Percentiles rank a stretch among this genome's conserved stretches.
These are phyloP conservation scores for Spilogale gracilis DNA, from an alignment of 2,113 vertebrate genomes.

Conservation along the genomic window DNA sequence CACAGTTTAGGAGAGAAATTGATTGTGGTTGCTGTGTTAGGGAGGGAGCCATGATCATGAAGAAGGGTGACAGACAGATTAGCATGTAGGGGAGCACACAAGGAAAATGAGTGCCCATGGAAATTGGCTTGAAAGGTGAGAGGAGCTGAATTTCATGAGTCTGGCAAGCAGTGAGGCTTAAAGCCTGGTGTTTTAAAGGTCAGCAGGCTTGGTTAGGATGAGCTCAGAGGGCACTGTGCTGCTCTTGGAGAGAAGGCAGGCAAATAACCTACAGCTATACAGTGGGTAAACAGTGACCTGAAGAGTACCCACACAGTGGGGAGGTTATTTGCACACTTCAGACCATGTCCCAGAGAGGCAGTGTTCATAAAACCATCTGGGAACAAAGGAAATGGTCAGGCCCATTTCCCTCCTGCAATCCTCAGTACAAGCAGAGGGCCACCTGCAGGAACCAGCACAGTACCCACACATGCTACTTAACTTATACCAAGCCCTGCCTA, in stretches of 20 bases:
- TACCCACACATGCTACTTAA: background rate
- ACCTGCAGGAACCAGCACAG: background rate
- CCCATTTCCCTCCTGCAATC: background rate
- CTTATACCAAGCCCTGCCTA: background rate
- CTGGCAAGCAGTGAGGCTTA: background rate
- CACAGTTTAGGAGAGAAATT: background rate
- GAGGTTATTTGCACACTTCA: background rate
- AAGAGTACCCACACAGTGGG: background rate
- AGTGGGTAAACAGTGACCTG: background rate
- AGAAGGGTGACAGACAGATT: background rate
- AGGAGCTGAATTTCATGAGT: background rate
- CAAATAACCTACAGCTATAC: background rate
- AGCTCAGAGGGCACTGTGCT: background rate
- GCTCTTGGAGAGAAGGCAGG: background rate
- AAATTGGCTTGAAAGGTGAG: background rate
- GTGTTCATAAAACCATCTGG: background rate
- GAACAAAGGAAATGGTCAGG: background rate
- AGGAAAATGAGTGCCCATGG: background rate
- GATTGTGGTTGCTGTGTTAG: background rate
- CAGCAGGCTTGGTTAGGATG: background rate
- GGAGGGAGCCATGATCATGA: background rate
- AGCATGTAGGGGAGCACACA: background rate
- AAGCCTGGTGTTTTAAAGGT: background rate
- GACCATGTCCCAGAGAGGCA: background rate
- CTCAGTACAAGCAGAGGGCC: background rate